These are phyloP conservation scores for Holacanthella duospinosa DNA, from an alignment of 2,888 invertebrate genomes.

Conservation along the genomic window DNA sequence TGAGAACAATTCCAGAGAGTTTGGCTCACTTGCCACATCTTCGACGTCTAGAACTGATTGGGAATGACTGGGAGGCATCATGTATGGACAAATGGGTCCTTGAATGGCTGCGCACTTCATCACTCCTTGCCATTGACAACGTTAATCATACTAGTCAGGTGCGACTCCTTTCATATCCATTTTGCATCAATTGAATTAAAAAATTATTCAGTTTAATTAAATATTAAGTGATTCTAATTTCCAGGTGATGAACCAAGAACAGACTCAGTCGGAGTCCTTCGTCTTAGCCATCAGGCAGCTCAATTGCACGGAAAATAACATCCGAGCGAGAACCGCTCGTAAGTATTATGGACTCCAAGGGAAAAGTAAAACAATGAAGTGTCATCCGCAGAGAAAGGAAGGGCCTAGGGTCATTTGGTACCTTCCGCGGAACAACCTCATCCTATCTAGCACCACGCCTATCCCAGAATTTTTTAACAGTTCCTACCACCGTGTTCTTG, in stretches of 20 bases:
- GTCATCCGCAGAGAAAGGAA: conserved; percentile 65
- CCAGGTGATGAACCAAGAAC: no score
- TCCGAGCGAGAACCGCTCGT: conserved; percentile 53
- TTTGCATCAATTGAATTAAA: no score
- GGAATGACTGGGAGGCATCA: conserved; percentile 76
- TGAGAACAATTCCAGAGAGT: conserved; percentile 60
- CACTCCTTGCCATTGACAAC: conserved; percentile 18
- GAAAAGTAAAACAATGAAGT: conserved; percentile 59
- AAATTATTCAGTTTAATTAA: not conserved
- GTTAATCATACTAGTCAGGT: conserved; percentile 8
- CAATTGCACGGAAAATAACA: conserved; percentile 56
- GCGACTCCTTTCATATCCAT: no score
- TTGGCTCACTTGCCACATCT: conserved; percentile 55
- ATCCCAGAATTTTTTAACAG: no score
- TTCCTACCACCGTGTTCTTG: conserved; percentile 1
- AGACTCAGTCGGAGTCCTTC: not conserved
- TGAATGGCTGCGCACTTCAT: conserved; percentile 44
- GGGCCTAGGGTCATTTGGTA: conserved; percentile 74
- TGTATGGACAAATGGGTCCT: conserved; percentile 72
- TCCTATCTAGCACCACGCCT: not conserved
- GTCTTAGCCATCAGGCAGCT: conserved; percentile 40
- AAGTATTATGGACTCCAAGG: conserved; percentile 51
- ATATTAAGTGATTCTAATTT: not conserved
- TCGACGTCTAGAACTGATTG: conserved; percentile 54
- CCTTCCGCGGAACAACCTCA: conserved; percentile 43